Conservation (phyloP, 92 coral and sea anemone species). For the Chrysogorgia sp. region DNA sequence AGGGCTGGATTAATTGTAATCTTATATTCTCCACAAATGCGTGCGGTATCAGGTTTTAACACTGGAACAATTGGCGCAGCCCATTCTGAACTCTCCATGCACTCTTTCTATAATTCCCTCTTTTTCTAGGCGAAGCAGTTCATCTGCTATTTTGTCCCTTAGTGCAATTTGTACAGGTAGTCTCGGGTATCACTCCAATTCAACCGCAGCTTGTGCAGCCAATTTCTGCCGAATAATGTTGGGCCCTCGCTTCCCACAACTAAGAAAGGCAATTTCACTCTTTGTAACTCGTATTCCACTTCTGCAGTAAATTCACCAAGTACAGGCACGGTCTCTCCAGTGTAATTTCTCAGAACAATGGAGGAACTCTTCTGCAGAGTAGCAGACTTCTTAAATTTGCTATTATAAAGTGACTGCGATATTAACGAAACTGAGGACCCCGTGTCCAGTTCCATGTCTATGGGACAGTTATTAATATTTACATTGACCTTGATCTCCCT, state of each 20-base stretch:
- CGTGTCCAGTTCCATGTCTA: slow-evolving; percentile 9
- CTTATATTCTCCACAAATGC: slow-evolving; percentile 61
- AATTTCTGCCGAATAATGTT: too few relatives aligned
- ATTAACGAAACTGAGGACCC: background rate
- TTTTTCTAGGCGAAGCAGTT: background rate
- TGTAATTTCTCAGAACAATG: too few relatives aligned
- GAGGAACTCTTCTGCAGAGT: too few relatives aligned
- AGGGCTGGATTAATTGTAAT: slow-evolving; percentile 58
- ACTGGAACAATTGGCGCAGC: slow-evolving; percentile 56
- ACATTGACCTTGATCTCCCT: too few relatives aligned
- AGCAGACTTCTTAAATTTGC: background rate
- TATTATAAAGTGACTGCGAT: background rate
- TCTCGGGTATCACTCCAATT: too few relatives aligned
- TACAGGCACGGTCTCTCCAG: too few relatives aligned
- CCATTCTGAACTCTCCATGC: slow-evolving; percentile 47
- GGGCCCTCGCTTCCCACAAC: too few relatives aligned
- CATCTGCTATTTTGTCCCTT: background rate
- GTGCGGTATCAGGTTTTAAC: slow-evolving; percentile 30
- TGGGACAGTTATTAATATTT: background rate
- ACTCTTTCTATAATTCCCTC: background rate
- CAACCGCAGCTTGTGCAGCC: too few relatives aligned
- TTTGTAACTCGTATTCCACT: too few relatives aligned
- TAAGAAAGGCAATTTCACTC: too few relatives aligned
- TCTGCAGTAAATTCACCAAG: too few relatives aligned
- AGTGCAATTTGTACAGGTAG: background rate